phyloP scores from a whole-genome alignment of 2,113 vertebrate genomes.

The Felis chaus region DNA sequence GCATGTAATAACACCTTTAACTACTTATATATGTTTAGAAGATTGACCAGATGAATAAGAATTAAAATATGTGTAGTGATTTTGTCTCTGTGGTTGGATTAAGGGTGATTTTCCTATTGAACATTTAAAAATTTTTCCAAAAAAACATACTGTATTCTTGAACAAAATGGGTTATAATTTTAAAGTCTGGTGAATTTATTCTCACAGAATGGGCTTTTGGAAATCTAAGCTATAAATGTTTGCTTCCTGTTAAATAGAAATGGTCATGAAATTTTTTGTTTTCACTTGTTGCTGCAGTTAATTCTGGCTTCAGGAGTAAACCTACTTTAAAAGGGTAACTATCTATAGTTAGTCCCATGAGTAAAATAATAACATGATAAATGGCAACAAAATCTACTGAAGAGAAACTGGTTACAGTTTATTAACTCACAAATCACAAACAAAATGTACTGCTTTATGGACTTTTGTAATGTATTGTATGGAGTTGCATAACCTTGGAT shows the following conservation, averaged over 20 bases:
- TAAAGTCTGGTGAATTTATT: neutral
- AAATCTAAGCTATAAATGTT: neutral
- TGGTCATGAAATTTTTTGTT: neutral
- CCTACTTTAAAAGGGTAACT: neutral
- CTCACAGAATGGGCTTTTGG: neutral
- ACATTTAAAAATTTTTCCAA: neutral
- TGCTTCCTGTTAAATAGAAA: neutral
- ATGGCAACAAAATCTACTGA: constrained; percentile 44
- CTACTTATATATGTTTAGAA: neutral
- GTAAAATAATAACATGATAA: constrained; percentile 55
- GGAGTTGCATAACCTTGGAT: constrained; percentile 34
- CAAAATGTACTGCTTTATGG: constrained; percentile 51
- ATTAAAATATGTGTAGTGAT: neutral
- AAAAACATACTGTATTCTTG: neutral
- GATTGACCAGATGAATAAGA: neutral
- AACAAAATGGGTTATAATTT: neutral
- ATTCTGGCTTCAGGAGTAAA: neutral
- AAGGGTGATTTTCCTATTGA: neutral
- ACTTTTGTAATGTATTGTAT: constrained; percentile 21
- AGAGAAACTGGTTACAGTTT: constrained; percentile 45
- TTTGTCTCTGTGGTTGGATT: neutral
- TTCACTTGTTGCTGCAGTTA: neutral
- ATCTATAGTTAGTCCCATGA: neutral
- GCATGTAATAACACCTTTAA: neutral
- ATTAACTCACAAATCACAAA: constrained; percentile 70